Evolutionary conservation across 2,888 invertebrate species (phyloP).

Genomic region (Acanthococcus lagerstroemiae): DNA sequence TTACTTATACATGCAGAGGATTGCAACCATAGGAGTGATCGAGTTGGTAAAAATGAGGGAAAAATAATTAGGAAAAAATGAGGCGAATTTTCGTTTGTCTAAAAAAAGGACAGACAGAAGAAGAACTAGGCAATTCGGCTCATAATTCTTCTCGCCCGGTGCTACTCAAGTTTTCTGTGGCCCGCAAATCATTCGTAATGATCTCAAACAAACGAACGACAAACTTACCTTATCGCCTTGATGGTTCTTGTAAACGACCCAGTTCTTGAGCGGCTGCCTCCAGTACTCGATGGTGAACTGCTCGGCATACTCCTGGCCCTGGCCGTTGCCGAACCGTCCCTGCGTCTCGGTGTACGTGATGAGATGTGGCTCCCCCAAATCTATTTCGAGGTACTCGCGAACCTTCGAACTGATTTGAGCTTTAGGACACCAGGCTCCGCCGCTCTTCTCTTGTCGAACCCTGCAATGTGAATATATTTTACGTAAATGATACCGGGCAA

Average conservation of each 20-base stretch:
- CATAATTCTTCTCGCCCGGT: too few species aligned
- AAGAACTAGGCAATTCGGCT: too few species aligned
- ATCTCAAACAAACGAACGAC: not conserved
- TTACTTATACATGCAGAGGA: too few species aligned
- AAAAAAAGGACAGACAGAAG: too few species aligned
- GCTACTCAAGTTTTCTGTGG: too few species aligned
- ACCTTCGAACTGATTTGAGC: conserved; percentile 63
- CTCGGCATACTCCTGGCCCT: conserved; percentile 80
- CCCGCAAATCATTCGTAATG: too few species aligned
- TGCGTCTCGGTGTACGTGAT: conserved; percentile 80
- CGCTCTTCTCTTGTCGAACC: conserved; percentile 71
- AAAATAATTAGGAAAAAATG: too few species aligned
- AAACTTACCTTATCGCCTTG: conserved; percentile 60
- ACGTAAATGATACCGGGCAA: not conserved
- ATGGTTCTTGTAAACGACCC: conserved; percentile 70
- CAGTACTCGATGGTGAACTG: conserved; percentile 74
- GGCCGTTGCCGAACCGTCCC: conserved; percentile 82
- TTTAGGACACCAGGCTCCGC: conserved; percentile 89
- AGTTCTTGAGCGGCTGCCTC: conserved; percentile 55
- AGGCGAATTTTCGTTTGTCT: too few species aligned
- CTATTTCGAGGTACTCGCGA: conserved; percentile 73
- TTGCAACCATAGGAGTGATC: too few species aligned
- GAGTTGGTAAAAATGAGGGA: too few species aligned
- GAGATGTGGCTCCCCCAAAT: conserved; percentile 61
- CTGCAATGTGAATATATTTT: conserved; percentile 49